Evolutionary conservation across 2,113 vertebrate species (phyloP).

Genomic region (Bungarus multicinctus): DNA sequence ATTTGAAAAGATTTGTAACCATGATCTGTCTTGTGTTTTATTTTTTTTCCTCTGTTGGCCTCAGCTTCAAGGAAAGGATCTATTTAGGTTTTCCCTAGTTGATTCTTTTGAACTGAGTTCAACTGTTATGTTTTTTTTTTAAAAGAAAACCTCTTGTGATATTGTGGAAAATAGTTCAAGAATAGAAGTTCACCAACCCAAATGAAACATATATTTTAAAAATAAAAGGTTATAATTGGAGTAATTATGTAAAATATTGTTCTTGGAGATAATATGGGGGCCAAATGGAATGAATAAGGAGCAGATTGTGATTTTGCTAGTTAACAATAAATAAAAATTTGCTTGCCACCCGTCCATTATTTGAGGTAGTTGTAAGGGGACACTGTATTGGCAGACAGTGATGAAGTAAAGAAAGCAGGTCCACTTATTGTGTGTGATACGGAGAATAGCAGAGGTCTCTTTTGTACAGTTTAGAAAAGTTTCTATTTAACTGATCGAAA

Average conservation of each 20-base stretch:
- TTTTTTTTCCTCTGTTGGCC: not conserved
- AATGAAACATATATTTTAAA: not conserved
- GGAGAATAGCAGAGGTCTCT: not conserved
- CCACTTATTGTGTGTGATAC: not conserved
- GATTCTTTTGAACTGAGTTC: not conserved
- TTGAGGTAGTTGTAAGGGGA: not conserved
- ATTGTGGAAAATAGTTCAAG: not conserved
- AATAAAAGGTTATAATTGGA: not conserved
- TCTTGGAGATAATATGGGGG: not conserved
- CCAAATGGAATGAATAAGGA: not conserved
- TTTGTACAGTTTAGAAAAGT: not conserved
- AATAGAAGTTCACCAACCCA: not conserved
- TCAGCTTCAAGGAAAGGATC: not conserved
- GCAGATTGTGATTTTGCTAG: not conserved
- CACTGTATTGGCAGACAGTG: too few relatives aligned
- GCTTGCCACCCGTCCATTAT: not conserved
- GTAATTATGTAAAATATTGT: not conserved
- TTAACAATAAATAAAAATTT: not conserved
- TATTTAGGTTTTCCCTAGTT: not conserved
- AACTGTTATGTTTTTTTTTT: not conserved
- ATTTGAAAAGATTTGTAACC: slow-evolving; percentile 3
- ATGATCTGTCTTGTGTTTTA: slow-evolving; percentile 15
- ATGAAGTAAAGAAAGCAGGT: not conserved
- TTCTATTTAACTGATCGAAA: not conserved
- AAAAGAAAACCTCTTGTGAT: not conserved